Evolutionary conservation across 2,113 vertebrate genomes (phyloP).

Genomic region (Chamaetylas fuelleborni): DNA sequence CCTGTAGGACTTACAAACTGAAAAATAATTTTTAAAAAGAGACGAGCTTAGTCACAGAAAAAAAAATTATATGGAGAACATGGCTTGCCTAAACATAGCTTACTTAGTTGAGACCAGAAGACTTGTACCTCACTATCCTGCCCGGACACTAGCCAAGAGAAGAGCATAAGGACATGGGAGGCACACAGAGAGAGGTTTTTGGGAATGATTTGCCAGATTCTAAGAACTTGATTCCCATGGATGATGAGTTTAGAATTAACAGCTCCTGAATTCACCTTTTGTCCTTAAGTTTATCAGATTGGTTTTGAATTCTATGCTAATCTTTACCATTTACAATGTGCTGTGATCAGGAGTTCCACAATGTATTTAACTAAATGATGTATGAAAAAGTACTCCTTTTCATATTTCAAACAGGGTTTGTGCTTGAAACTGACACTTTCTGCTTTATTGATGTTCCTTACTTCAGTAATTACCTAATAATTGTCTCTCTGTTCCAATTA

Average conservation of each 20-base stretch:
- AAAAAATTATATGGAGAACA: not conserved
- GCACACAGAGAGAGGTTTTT: not conserved
- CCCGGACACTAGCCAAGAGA: not conserved
- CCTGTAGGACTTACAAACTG: not conserved
- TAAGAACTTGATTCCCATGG: not conserved
- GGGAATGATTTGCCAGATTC: not conserved
- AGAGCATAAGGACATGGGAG: not conserved
- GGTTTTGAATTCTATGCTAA: not conserved
- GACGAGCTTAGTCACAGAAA: not conserved
- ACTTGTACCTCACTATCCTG: not conserved
- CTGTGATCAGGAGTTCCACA: not conserved
- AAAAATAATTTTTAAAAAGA: not conserved
- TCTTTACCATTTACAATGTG: not conserved
- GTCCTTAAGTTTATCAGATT: not conserved
- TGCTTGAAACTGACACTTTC: not conserved
- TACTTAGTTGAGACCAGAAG: not conserved
- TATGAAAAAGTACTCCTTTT: not conserved
- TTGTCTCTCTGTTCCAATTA: not conserved
- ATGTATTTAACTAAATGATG: not conserved
- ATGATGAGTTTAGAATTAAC: not conserved
- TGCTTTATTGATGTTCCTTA: not conserved
- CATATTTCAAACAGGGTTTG: not conserved
- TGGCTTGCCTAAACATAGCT: not conserved
- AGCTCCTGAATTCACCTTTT: not conserved
- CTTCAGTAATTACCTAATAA: not conserved